Conservation (phyloP, 1,140 invertebrate species). For the Cydia strobilella region DNA sequence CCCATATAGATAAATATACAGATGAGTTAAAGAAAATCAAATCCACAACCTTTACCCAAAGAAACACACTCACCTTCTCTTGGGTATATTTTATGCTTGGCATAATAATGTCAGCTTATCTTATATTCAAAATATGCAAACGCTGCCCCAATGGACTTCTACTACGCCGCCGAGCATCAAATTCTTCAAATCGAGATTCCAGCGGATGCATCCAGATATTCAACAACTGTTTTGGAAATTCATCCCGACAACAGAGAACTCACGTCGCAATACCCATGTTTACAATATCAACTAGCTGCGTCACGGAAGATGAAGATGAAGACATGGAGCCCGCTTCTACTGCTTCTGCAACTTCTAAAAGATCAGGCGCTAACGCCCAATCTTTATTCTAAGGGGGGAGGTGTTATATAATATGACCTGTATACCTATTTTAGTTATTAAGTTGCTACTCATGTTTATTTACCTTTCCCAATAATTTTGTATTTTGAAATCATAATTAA, state of each 20-base stretch:
- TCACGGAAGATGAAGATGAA: slow-evolving; percentile 36
- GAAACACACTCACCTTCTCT: slow-evolving; percentile 1
- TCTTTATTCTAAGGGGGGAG: slow-evolving; percentile 43
- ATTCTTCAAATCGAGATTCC: background rate
- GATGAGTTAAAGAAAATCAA: slow-evolving; percentile 33
- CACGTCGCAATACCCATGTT: background rate
- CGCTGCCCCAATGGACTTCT: background rate
- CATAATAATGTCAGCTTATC: background rate
- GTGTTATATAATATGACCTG: too few relatives aligned
- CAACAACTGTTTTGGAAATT: slow-evolving; percentile 35
- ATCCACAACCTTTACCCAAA: background rate
- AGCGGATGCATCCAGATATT: slow-evolving; percentile 37
- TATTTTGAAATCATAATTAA: too few relatives aligned
- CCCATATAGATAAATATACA: slow-evolving; percentile 32
- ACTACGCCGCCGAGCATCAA: background rate
- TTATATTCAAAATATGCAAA: slow-evolving; percentile 9
- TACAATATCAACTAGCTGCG: slow-evolving; percentile 19
- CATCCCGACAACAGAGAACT: slow-evolving; percentile 11
- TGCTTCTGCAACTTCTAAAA: slow-evolving; percentile 10
- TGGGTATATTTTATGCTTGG: background rate
- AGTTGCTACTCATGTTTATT: too few relatives aligned
- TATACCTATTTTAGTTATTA: too few relatives aligned
- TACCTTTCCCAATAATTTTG: too few relatives aligned
- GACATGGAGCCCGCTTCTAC: background rate
- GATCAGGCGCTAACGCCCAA: slow-evolving; percentile 37